Conservation (phyloP, 2,888 invertebrate genomes). For the Drosophila helvetica region DNA sequence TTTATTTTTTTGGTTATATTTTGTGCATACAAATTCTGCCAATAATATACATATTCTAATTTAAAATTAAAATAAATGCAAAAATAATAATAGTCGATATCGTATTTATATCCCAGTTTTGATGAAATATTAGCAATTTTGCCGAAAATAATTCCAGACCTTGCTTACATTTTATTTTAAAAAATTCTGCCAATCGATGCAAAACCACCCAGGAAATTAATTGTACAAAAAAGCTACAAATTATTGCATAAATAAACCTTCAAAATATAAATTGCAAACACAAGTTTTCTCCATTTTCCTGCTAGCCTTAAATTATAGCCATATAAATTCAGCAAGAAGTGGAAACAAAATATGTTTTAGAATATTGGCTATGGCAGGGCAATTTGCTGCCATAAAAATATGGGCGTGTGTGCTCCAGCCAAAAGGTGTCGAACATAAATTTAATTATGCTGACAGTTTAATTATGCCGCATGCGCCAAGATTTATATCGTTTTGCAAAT, state of each 20-base stretch:
- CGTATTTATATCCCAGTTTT: too few relatives aligned
- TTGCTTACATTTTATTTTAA: too few relatives aligned
- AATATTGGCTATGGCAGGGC: constrained; percentile 2
- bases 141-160: too few relatives aligned
- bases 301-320: constrained; percentile 23
- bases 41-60: too few relatives aligned
- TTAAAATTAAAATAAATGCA: too few relatives aligned
- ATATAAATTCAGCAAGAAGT: constrained; percentile 28
- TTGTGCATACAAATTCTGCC: too few relatives aligned
- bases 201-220: too few relatives aligned
- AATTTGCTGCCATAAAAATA: constrained; percentile 34
- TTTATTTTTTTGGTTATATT: too few relatives aligned
- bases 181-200: too few relatives aligned
- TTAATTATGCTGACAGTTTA: constrained; percentile 76
- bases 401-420: not conserved
- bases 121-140: too few relatives aligned
- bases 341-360: constrained; percentile 13
- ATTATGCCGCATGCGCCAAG: constrained; percentile 55
- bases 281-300: not conserved
- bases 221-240: not conserved
- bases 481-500: constrained; percentile 53
- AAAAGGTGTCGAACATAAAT: constrained; percentile 54
- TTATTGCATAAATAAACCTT: not conserved
- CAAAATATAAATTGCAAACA: not conserved
- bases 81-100: too few relatives aligned